Percentiles rank a stretch among this genome's conserved stretches.
phyloP scores from a whole-genome alignment of 2,797 vertebrate genomes.

The Benthosema pterotum region DNA sequence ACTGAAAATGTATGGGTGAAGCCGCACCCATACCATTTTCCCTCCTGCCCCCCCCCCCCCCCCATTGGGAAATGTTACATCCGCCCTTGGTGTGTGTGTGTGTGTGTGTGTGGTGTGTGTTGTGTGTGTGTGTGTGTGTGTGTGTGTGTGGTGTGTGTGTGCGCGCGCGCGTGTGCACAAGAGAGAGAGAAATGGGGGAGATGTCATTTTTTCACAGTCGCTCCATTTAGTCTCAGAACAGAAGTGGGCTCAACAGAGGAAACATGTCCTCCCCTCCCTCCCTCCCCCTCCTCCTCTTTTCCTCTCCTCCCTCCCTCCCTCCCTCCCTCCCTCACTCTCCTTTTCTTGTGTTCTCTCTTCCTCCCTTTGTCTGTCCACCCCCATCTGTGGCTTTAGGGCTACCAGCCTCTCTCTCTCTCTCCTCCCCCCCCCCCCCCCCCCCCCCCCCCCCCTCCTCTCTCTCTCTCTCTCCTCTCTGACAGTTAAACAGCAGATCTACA shows the following conservation, averaged over 20 bases:
- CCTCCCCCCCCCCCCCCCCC: background rate
- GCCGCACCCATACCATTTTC: no score
- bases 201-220: slow-evolving; percentile 53
- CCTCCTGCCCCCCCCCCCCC: no score
- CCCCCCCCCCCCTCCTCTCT: background rate
- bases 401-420: slow-evolving; percentile 21
- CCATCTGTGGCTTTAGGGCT: slow-evolving; percentile 45
- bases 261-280: slow-evolving; percentile 58
- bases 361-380: slow-evolving; percentile 61
- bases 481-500: no score
- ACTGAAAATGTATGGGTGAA: no score
- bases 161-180: background rate
- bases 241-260: slow-evolving; percentile 73
- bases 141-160: background rate
- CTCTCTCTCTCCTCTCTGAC: background rate
- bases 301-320: slow-evolving; percentile 28
- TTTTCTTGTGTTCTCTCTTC: slow-evolving; percentile 65
- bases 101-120: slow-evolving; percentile 23
- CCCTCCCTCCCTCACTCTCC: slow-evolving; percentile 29
- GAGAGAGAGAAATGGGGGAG: slow-evolving; percentile 23
- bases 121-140: slow-evolving; percentile 7
- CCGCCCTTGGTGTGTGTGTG: slow-evolving; percentile 39
- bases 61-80: no score
- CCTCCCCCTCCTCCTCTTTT: slow-evolving; percentile 25
- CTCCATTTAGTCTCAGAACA: slow-evolving; percentile 69